Evolutionary conservation across 2,888 invertebrate species (phyloP), one percentile per base, ranked within the genome.

Genomic region (Tubiluchus corallicola): DNA sequence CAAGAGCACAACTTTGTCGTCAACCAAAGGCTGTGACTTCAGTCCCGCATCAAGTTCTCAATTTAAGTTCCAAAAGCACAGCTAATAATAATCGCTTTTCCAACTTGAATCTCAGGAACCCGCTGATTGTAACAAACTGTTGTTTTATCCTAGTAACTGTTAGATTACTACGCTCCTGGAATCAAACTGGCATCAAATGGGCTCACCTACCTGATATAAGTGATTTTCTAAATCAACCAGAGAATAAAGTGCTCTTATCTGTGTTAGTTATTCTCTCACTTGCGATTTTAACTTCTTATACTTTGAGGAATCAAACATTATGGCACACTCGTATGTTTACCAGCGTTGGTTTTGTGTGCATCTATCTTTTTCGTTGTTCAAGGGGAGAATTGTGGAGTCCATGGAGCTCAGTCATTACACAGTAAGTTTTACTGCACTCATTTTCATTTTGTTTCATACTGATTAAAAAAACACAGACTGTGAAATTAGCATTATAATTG

Each of bases 131-230:
- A n/a, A n/a, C n/a, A n/a, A n/a, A n/a, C n/a, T 29, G 29, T n/a
- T 29, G 9, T 9, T 19, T 47, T 4, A 13, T 49, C 13, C 40
- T 57, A 21, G 41, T 55, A 39, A 62, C 72, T 42, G 74, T 73
- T 53, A 62, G 77, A 54, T 54, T 80, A 50, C 61, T 79, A 19
- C 68, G 81, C 50, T 74, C 73, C 47, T 73, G 84, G 61, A 88
- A 88, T 63, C 81, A 81, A 55, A 84, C 84, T 0, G 87, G 87
- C 1, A 81, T 85, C 60, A 77, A 85, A 55, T 87, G 82, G 78
- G 68, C 78, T 37, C 73, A 77, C 58, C 60, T 78, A 13, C 75
- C 79, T 0, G 84, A 85, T 60, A 69, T 83, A 18, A 62, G 59
- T 37, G 66, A 66, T 49, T 65, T 61, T 62, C 53, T 66, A 3